phyloP scores from a whole-genome alignment of 2,797 vertebrate species.

The Sebastes cheni region DNA sequence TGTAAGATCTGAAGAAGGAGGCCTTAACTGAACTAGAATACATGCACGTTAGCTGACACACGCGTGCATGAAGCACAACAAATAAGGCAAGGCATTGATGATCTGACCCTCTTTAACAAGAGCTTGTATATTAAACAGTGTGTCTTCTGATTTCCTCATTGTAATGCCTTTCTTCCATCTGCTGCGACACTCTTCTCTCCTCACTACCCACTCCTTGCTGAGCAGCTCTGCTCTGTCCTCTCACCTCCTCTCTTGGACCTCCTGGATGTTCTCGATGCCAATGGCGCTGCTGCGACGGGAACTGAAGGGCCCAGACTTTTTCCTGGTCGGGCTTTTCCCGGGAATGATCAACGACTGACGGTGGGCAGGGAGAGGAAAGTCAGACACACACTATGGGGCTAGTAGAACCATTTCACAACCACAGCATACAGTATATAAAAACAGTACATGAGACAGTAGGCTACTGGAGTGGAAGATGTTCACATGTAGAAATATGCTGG shows the following conservation, averaged over 20 bases:
- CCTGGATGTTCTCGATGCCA: constrained; percentile 98
- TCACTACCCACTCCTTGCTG: constrained; percentile 57
- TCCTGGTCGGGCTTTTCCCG: constrained; percentile 95
- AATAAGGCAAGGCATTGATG: background rate
- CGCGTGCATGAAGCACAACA: background rate
- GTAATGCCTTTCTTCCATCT: constrained; percentile 58
- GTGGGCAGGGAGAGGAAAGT: constrained; percentile 56
- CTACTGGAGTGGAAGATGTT: background rate
- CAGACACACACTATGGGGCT: constrained; percentile 30
- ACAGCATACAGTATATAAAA: background rate
- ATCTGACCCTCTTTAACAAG: background rate
- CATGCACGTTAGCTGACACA: background rate
- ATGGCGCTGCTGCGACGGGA: constrained; percentile 96
- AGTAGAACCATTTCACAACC: background rate
- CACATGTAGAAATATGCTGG: constrained; percentile 9
- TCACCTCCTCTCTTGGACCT: constrained; percentile 94
- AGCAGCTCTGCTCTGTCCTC: constrained; percentile 59
- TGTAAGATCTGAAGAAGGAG: too few relatives aligned
- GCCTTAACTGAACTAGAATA: too few relatives aligned
- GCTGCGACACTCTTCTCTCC: constrained; percentile 38
- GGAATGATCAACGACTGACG: constrained; percentile 93
- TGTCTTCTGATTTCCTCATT: constrained; percentile 17
- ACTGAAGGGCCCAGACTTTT: constrained; percentile 94
- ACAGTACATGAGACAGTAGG: background rate
- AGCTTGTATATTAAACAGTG: background rate